Evolutionary conservation across 2,797 vertebrate genomes (phyloP), one percentile per base, ranked within the genome.

Genomic region (Agapornis canus): DNA sequence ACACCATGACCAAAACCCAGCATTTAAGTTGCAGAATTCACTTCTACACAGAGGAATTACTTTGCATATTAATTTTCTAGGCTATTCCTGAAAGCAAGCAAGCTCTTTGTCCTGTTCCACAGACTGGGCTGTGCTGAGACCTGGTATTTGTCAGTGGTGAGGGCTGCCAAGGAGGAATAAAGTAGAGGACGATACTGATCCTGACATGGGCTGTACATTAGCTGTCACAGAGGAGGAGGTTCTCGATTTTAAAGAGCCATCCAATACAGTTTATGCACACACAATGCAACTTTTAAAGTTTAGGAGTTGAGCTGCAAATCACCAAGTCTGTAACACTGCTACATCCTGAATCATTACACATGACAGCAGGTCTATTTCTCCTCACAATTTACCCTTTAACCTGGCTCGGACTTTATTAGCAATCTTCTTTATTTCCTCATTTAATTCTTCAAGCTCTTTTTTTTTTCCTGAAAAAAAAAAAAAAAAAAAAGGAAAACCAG

Each of bases 361-460:
- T 0, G 0, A 70, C 16, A 29, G 22, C 7, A 81, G 31, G 7
- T 93, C 66, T 42, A n/a, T 16, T 42, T 69, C 42, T 52, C 19
- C 25, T 78, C 59, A 29, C 45, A 27, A 90, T 99, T 98, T 89
- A 99, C 99, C 93, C 97, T 99, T 99, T 63, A 99, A 97, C 93
- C 98, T 99, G 25, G 97, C 97, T 89, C 98, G 98, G 73, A 99
- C 97, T 82, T 98, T 98, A 73, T 99, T 99, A 90, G 98, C 99
- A 22, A 98, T 98, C 89, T 98, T 99, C 98, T 99, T 99, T 97
- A 99, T 99, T 86, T 99, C 98, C 54, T 97, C 98, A 94, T 98
- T 99, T 94, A 99, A 95, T 32, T 98, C 98, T 94, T 98, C 98
- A 32, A 99, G 98, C 63, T 99, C 98, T 35, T 35, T 35, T 35